Base-by-base conservation (phyloP, 1,140 invertebrate genomes). In the Spodoptera frugiperda region DNA sequence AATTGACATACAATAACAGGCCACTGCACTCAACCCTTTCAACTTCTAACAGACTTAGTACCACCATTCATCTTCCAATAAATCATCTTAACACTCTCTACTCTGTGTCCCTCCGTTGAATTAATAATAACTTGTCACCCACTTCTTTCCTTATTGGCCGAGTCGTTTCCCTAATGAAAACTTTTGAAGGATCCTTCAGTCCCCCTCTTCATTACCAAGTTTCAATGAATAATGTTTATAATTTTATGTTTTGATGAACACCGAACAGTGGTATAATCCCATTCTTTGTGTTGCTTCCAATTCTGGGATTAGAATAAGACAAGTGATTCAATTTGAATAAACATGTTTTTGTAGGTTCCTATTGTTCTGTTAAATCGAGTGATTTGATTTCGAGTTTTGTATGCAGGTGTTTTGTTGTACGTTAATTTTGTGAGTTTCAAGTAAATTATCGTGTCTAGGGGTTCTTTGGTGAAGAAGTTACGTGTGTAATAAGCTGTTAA, bases 101-200 rank as follows among this genome's bases (percentile, higher is more conserved):
- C 46, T 48, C 75, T 77, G 17, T 70, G 46, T 15, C 15, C 8
- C 51, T 46, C 17, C 14, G 48, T 33, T 59, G 49, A 70, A 78
- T 78, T 78, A 78, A 78, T 67, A 78, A 78, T 73, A 72, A 78
- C 33, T 78, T 78, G 76, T 78, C 76, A 67, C 59, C 68, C 57
- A 33, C 14, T 71, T 72, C 53, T 53, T 67, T 78, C 76, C 76
- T 78, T 73, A 78, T 78, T 78, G 76, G 61, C 19, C 68, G 44
- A 54, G 33, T 39, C 76, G 57, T 75, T 51, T 65, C 61, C 51
- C 5, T 78, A 73, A 78, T 78, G 76, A 78, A 78, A 78, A 78
- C 70, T 78, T 78, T 72, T 73, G 76, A 78, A 73, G 70, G 68
- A 78, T 78, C 11, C 54, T 25, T 25, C 6, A 30, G 44, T 14